Conservation (phyloP, 2,797 vertebrate genomes). For the Poecilia wingei region DNA sequence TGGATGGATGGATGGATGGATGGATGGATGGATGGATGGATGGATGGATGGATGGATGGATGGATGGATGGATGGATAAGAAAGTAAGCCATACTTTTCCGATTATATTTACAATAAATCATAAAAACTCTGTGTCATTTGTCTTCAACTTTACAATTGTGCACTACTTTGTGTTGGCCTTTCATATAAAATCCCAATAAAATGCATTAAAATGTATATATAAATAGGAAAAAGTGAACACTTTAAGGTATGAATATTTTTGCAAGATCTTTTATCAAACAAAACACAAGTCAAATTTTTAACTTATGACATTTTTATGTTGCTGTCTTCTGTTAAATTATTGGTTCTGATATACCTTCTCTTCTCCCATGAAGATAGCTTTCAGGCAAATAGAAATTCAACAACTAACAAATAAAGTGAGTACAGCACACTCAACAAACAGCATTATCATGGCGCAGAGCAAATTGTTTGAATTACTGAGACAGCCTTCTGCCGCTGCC, state of each 20-base stretch:
- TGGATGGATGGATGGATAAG: too few species aligned
- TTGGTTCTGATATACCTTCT: background rate
- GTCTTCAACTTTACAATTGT: background rate
- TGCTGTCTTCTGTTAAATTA: background rate
- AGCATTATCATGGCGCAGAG: constrained; percentile 19
- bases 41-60: too few species aligned
- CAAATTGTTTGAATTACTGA: constrained; percentile 30
- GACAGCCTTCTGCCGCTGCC: constrained; percentile 1
- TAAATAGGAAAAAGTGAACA: background rate
- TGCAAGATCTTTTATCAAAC: background rate
- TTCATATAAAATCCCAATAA: background rate
- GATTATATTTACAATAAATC: background rate
- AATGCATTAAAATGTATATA: background rate
- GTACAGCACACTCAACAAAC: background rate
- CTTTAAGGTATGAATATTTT: background rate
- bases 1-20: too few species aligned
- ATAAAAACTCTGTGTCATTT: background rate
- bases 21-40: too few species aligned
- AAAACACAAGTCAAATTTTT: background rate
- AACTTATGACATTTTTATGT: background rate
- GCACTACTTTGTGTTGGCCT: background rate
- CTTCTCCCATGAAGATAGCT: background rate
- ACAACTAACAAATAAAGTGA: background rate
- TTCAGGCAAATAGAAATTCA: background rate
- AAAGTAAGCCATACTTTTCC: too few species aligned